A percentile compares a stretch with the other conserved stretches of the same genome.
phyloP scores from a whole-genome alignment of 1,140 invertebrate genomes.

The Mercenaria mercenaria region DNA sequence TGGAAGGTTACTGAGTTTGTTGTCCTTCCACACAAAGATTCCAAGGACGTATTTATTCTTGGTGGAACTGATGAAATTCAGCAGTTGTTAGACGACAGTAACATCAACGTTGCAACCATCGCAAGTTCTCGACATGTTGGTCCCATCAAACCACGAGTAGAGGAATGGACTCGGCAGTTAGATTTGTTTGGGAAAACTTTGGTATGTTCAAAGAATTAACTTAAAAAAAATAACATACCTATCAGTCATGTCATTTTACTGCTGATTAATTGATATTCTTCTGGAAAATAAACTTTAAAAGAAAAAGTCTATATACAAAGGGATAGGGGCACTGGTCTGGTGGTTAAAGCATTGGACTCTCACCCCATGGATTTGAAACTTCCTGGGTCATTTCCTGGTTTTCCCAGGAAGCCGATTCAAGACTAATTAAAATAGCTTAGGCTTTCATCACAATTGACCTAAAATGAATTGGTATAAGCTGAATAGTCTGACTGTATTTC shows the following conservation, averaged over 20 bases:
- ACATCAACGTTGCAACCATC: constrained; percentile 94
- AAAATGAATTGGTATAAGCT: too few relatives aligned
- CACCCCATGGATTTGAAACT: too few relatives aligned
- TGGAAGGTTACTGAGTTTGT: constrained; percentile 86
- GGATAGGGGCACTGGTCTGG: too few relatives aligned
- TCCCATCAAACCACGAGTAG: constrained; percentile 92
- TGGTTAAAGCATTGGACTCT: too few relatives aligned
- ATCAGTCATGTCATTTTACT: not conserved
- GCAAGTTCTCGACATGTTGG: constrained; percentile 93
- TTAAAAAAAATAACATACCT: too few relatives aligned
- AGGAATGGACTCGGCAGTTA: constrained; percentile 92
- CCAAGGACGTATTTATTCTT: constrained; percentile 93
- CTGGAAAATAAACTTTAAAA: too few relatives aligned
- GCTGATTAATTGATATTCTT: not conserved
- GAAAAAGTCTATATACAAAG: too few relatives aligned
- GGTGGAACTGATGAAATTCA: constrained; percentile 94
- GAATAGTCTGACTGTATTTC: too few relatives aligned
- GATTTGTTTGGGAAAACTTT: constrained; percentile 92
- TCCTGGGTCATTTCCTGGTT: too few relatives aligned
- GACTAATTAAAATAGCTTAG: too few relatives aligned
- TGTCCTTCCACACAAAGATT: constrained; percentile 86
- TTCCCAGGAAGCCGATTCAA: too few relatives aligned
- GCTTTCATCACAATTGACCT: too few relatives aligned
- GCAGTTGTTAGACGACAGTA: constrained; percentile 92
- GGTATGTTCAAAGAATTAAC: constrained; percentile 88